phyloP scores from a whole-genome alignment of 1,140 invertebrate species.

The Hetaerina americana region DNA sequence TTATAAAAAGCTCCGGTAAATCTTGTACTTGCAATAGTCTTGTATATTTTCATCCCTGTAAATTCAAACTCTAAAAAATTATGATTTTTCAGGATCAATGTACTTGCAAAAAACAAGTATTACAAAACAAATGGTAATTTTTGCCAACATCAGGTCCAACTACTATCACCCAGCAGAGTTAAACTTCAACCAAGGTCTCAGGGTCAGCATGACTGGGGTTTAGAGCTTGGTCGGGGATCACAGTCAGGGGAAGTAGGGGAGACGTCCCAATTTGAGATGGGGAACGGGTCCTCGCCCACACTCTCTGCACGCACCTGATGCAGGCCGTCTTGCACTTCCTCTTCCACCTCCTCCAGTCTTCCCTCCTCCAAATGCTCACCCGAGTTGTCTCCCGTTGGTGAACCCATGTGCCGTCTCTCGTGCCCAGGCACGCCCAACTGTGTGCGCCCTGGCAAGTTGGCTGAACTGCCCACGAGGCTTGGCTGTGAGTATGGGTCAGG shows the following conservation, averaged over 20 bases:
- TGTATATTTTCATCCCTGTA: too few relatives aligned
- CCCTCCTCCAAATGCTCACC: background rate
- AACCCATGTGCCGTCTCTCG: background rate
- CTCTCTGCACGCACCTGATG: background rate
- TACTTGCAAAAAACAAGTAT: too few relatives aligned
- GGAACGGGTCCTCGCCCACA: background rate
- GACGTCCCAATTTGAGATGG: background rate
- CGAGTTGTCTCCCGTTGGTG: background rate
- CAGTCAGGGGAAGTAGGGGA: background rate
- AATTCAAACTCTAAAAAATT: too few relatives aligned
- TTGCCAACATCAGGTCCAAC: background rate
- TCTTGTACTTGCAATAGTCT: too few relatives aligned
- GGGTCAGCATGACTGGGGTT: background rate
- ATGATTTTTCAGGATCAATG: too few relatives aligned
- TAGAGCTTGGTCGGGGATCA: background rate
- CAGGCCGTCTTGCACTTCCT: background rate
- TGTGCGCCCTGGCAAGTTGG: background rate
- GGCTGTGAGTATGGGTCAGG: slow-evolving; percentile 30
- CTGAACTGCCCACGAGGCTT: background rate
- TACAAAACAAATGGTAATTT: too few relatives aligned
- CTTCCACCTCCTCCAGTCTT: background rate
- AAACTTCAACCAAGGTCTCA: background rate
- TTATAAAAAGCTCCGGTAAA: too few relatives aligned
- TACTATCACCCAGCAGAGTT: background rate
- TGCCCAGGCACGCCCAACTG: too few relatives aligned